Conservation (phyloP, 1,140 invertebrate species). For the Heliconius himera region DNA sequence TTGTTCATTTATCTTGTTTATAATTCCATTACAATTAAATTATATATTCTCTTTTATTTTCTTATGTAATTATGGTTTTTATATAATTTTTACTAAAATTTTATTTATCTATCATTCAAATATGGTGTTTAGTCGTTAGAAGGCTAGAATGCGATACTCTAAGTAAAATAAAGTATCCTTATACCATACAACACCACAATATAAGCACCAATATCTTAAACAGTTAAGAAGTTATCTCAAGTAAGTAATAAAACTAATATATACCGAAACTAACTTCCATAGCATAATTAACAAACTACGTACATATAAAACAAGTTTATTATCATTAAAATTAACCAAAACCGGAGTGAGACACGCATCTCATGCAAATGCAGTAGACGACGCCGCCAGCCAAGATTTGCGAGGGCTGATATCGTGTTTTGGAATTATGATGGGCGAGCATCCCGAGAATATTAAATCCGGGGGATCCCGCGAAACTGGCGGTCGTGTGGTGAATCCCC, state of each 20-base stretch:
- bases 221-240: background rate
- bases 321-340: constrained; percentile 37
- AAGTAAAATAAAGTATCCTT: too few species aligned
- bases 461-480: constrained; percentile 35
- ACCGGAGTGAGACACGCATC: constrained; percentile 36
- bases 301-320: constrained; percentile 30
- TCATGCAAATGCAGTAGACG: constrained; percentile 43
- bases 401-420: constrained; percentile 53
- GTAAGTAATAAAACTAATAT: background rate
- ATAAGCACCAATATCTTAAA: background rate
- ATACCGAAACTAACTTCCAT: constrained; percentile 14
- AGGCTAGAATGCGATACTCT: too few species aligned
- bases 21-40: too few species aligned
- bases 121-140: too few species aligned
- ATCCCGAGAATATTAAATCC: constrained; percentile 59
- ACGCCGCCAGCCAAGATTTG: constrained; percentile 50
- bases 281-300: constrained; percentile 30
- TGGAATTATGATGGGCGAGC: constrained; percentile 61
- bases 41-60: too few species aligned
- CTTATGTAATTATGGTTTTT: too few species aligned
- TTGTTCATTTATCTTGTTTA: too few species aligned
- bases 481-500: constrained; percentile 45
- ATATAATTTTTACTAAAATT: too few species aligned
- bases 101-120: too few species aligned
- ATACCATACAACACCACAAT: too few species aligned